Evolutionary conservation across 2,113 vertebrate genomes (phyloP), one percentile per base, ranked within the genome.

Genomic region (Tragulus kanchil): DNA sequence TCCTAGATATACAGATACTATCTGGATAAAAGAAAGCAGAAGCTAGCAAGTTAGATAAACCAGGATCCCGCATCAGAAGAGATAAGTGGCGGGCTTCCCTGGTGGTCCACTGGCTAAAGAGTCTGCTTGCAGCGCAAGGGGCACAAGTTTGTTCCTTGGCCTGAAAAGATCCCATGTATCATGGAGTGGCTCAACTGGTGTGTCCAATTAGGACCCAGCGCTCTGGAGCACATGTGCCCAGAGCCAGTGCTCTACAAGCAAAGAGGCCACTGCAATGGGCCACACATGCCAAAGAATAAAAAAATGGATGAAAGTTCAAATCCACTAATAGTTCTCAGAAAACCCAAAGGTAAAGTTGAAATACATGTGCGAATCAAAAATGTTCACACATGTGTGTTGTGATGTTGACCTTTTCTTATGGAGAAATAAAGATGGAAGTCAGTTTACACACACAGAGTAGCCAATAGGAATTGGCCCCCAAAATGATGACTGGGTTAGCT

Each of bases 291-390:
- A 36, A 36, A 36, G 36, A 36, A 36, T 36, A 36, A 36, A 36
- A 36, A 36, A 36, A 36, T 36, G 36, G 36, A 36, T 36, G 36
- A 36, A 36, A 36, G 36, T 36, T n/a, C n/a, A n/a, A n/a, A n/a
- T n/a, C n/a, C 7, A 84, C 71, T 54, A 95, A 81, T 15, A 83
- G 17, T 61, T 94, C 52, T 97, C 86, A 84, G 89, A 96, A 92
- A 87, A 48, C 58, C 15, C 36, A 21, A 26, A 54, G 73, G 36
- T 48, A 95, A 95, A 94, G 69, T 77, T 89, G 85, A 86, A 95
- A 59, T 67, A 87, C 52, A 26, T 62, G 59, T 79, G 3, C 54
- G 45, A 28, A 65, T 36, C 15, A 81, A 64, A 81, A 75, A 56
- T 48, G 14, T 26, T 52, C 61, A 90, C 2, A 19, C 23, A 81